Evolutionary conservation across 2,888 invertebrate genomes (phyloP), one percentile per base, ranked within the genome.

Genomic region (Pristionchus japonicus): DNA sequence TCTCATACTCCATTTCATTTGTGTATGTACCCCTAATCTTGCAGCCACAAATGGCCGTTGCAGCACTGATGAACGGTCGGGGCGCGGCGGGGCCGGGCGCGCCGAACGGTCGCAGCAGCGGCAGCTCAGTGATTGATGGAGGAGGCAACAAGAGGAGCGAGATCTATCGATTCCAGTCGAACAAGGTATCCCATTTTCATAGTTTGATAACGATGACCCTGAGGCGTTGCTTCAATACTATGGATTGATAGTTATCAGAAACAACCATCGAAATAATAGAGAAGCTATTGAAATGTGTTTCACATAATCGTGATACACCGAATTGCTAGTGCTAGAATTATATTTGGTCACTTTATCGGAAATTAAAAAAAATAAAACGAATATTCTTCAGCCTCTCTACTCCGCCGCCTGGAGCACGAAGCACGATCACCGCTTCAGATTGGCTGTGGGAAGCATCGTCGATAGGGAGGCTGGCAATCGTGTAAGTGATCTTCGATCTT

Each of bases 391-490:
- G 70, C 86, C 86, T 2, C 49, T 86, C 31, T 86, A 70, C 49
- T 67, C 86, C 27, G 86, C 86, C 11, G 86, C 86, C 23, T 86
- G 86, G 86, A 86, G 86, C 37, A 86, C 64, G 34, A 86, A 86
- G 40, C 86, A 86, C 47, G 86, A 86, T 34, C 86, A 86, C 34
- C 67, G 86, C 20, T 93, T 92, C 80, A 91, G 93, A 27, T 87
- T 93, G 61, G 93, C 93, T 27, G 92, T 91, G n/a, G 92, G 92
- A 9, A 93, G 92, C 13, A 74, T 92, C 6, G 89, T 90, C 34
- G 92, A 93, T 34, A 88, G 88, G n/a, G 91, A 92, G 31, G 89
- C 90, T 57, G 90, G 89, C 64, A 93, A 92, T 88, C 89, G 89
- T 64, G 91, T 92, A n/a, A 34, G 67, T 88, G n/a, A 57, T 20